Percentiles rank a stretch among this genome's conserved stretches.
Evolutionary conservation across 2,888 invertebrate genomes (phyloP).

Genomic region (Dryadula phaetusa): DNA sequence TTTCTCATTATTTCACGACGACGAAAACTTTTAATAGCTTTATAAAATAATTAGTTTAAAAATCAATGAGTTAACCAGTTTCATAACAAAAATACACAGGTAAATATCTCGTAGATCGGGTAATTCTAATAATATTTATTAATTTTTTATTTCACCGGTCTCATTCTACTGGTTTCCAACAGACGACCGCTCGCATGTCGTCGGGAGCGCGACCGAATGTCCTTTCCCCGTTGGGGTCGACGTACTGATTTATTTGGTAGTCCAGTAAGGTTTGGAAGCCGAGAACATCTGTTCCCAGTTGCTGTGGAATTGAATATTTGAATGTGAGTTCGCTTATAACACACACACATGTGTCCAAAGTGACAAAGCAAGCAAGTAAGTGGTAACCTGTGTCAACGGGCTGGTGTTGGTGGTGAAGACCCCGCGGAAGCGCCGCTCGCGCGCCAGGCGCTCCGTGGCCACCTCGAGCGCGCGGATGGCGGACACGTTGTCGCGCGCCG

Average conservation of each 20-base stretch:
- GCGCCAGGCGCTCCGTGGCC: slow-evolving; percentile 88
- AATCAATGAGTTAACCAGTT: not conserved
- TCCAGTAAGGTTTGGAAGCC: slow-evolving; percentile 90
- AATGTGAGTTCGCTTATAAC: too few species aligned
- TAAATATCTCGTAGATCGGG: not conserved
- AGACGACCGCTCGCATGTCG: slow-evolving; percentile 89
- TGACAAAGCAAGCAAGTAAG: not conserved
- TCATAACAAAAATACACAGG: not conserved
- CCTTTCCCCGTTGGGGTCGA: slow-evolving; percentile 87
- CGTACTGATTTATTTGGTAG: slow-evolving; percentile 92
- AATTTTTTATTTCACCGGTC: not conserved
- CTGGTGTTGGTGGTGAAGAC: slow-evolving; percentile 95
- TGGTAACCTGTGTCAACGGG: slow-evolving; percentile 91
- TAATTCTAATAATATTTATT: not conserved
- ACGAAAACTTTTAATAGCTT: not conserved
- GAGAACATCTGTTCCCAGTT: slow-evolving; percentile 91
- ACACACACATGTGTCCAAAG: too few species aligned
- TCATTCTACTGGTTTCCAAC: slow-evolving; percentile 87
- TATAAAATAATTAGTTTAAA: not conserved
- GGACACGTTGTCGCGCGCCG: slow-evolving; percentile 89
- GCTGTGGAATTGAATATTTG: slow-evolving; percentile 78
- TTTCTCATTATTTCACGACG: too few species aligned
- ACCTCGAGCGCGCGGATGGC: slow-evolving; percentile 92
- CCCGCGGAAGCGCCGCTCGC: slow-evolving; percentile 86
- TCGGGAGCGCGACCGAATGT: slow-evolving; percentile 91